Evolutionary conservation across 2,797 vertebrate genomes (phyloP), one percentile per base, ranked within the genome.

Genomic region (Streptopelia turtur): DNA sequence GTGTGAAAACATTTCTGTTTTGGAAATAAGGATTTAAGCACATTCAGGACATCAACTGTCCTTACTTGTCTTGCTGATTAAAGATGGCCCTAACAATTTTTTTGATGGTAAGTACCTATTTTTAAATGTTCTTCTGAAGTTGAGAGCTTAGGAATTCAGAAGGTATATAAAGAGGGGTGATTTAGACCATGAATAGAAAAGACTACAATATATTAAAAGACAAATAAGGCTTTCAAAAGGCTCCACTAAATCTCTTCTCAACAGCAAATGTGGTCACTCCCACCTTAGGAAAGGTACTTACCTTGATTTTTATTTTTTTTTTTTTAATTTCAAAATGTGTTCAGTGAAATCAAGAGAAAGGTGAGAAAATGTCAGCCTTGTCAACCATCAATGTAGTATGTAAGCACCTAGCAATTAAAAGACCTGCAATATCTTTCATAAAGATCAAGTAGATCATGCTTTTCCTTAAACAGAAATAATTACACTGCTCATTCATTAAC

Each of bases 401-500:
- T 71, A 89, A 96, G 88, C 71, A 83, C 33, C 47, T 35, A 87
- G 80, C 85, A 90, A 95, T 97, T 96, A 94, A 89, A 90, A 79
- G 78, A 87, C 91, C 52, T 72, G 69, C 41, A 91, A 31, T 90
- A 87, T 68, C 84, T 95, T 95, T 96, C 63, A 88, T 81, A 91
- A 93, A 94, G 87, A 96, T 95, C 88, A 97, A 94, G 75, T 49
- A 93, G 95, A 89, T 91, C 89, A 90, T 72, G 83, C 60, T 83
- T 70, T 78, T 83, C 68, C 82, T 94, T 69, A 93, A 78, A 88
- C 82, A 79, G 93, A 96, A 96, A 85, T 79, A 93, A 96, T 95
- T 95, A 90, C 75, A 68, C 52, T 68, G 49, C 69, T 95, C 84
- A 88, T 96, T 96, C 94, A 96, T 97, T 96, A 96, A 83, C 87